phyloP scores from a whole-genome alignment of 2,113 vertebrate species.

The Eleginops maclovinus region DNA sequence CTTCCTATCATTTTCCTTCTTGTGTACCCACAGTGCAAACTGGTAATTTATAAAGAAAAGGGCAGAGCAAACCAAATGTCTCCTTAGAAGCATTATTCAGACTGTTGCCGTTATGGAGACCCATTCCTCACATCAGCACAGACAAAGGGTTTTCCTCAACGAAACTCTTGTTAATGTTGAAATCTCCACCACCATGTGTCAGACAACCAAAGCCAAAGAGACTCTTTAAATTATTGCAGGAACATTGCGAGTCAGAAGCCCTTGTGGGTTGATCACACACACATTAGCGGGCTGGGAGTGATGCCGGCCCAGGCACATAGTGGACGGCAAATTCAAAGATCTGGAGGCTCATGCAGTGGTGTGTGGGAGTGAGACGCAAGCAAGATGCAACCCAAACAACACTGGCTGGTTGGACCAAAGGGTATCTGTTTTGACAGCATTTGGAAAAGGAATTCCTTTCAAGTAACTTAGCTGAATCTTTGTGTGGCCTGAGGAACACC shows the following conservation, averaged over 20 bases:
- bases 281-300: slow-evolving; percentile 4
- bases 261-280: slow-evolving; percentile 19
- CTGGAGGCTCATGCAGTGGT: background rate
- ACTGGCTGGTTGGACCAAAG: too few species aligned
- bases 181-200: background rate
- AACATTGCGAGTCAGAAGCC: background rate
- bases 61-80: background rate
- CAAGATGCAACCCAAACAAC: background rate
- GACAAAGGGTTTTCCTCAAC: background rate
- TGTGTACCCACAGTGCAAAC: background rate
- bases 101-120: background rate
- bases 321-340: slow-evolving; percentile 4
- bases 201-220: background rate
- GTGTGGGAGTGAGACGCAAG: background rate
- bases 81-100: background rate
- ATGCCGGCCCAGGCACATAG: background rate
- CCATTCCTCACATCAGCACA: background rate
- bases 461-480: background rate
- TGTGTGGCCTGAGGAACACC: background rate
- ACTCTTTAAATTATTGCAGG: background rate
- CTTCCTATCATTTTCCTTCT: background rate
- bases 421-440: too few species aligned
- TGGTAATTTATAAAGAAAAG: background rate
- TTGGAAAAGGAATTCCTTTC: background rate
- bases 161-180: background rate